Evolutionary conservation across 2,888 invertebrate species (phyloP).

Genomic region (Tetrapedia diversipes): DNA sequence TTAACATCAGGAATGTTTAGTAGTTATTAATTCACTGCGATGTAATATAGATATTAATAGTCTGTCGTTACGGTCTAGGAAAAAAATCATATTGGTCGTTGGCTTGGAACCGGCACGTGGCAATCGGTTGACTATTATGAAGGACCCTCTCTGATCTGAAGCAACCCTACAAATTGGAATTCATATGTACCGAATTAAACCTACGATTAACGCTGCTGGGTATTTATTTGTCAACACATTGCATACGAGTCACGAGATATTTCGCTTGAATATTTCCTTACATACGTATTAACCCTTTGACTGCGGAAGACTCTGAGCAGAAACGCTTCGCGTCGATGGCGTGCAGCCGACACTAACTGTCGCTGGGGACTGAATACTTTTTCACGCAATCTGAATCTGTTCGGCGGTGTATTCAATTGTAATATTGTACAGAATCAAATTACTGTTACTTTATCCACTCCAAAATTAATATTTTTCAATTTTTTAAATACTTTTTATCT

Average conservation of each 20-base stretch:
- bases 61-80: conserved; percentile 72
- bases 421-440: no score
- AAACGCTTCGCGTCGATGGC: no score
- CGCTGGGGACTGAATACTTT: no score
- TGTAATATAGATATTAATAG: conserved; percentile 75
- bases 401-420: no score
- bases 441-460: no score
- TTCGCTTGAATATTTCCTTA: neutral
- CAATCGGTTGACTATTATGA: conserved; percentile 59
- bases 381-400: no score
- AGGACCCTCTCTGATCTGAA: conserved; percentile 37
- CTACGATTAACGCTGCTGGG: neutral
- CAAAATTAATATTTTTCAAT: no score
- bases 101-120: conserved; percentile 77
- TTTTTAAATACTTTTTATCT: no score
- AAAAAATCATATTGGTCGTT: conserved; percentile 79
- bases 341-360: no score
- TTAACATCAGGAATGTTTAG: conserved; percentile 30
- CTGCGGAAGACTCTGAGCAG: no score
- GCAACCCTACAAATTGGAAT: conserved; percentile 33
- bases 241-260: neutral
- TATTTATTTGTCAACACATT: neutral
- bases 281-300: no score
- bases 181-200: conserved; percentile 29
- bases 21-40: conserved; percentile 75